Evolutionary conservation across 1,140 invertebrate genomes (phyloP).

Genomic region (Psilanteris sp.): DNA sequence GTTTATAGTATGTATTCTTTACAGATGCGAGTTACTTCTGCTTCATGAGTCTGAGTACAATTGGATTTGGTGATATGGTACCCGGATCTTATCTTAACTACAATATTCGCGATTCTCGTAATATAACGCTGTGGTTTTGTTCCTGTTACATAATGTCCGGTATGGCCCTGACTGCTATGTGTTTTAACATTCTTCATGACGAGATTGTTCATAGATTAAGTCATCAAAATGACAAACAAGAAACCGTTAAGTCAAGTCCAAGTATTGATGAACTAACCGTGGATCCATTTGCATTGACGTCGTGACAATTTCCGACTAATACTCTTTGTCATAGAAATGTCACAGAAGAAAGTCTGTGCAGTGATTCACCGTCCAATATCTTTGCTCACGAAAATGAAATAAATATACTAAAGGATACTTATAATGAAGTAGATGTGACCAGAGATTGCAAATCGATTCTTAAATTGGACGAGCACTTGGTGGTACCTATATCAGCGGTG

Average conservation of each 20-base stretch:
- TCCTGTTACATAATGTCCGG: constrained; percentile 97
- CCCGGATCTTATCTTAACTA: constrained; percentile 85
- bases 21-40: constrained; percentile 96
- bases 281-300: constrained; percentile 82
- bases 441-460: constrained; percentile 77
- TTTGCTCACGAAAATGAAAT: constrained; percentile 79
- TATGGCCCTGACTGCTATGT: constrained; percentile 98
- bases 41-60: constrained; percentile 95
- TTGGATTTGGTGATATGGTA: constrained; percentile 94
- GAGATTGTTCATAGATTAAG: constrained; percentile 90
- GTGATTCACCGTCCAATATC: constrained; percentile 82
- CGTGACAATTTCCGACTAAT: constrained; percentile 85
- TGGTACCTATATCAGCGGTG: constrained; percentile 78
- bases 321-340: constrained; percentile 83
- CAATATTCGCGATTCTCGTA: constrained; percentile 83
- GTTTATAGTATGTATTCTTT: no score
- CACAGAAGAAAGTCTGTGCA: constrained; percentile 83
- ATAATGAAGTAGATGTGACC: constrained; percentile 78
- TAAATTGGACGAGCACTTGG: constrained; percentile 75
- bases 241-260: constrained; percentile 77
- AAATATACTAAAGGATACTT: constrained; percentile 77
- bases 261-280: constrained; percentile 81
- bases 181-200: constrained; percentile 97
- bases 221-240: constrained; percentile 81
- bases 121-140: constrained; percentile 91